Base-by-base conservation (phyloP, 2,113 vertebrate species). In the Excalfactoria chinensis region DNA sequence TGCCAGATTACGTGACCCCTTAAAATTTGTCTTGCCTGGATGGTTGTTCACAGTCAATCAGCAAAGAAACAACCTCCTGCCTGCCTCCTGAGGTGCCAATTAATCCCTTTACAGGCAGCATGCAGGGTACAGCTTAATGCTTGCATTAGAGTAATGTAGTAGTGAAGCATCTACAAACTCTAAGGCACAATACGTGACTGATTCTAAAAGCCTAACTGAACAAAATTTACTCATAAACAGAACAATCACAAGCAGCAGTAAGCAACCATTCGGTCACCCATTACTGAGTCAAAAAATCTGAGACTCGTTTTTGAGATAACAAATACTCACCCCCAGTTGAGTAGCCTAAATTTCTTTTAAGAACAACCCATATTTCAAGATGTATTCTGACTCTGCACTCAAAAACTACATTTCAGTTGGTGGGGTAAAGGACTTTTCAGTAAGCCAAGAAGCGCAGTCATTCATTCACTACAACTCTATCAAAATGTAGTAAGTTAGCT, bases 21-120 rank as follows among this genome's bases (percentile, higher is more conserved):
- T 95, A 86, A 94, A 89, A 91, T 94, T 68, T 93, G 87, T 96
- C 93, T 93, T 95, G 93, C 93, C 87, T 92, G 86, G 64, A 75
- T 93, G 81, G 84, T 85, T 95, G 94, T 94, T 95, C 93, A 86
- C 81, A 93, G 93, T 92, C 92, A 87, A 79, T 95, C 94, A 92
- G 86, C 81, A 87, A 80, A 84, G 88, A 86, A 94, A 85, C 81
- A 90, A 92, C 77, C 84, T 95, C 83, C 93, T 82, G 59, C 77
- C 10, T 3, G 25, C 90, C 77, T 37, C 89, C 49, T 0, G 0
- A 78, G 49, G 81, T 7, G 7, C 40, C 75, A 92, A 51, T 87
- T 96, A 93, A 90, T 75, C 92, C 55, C 71, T 2, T 3, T 35
- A 60, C 23, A 86, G 69, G 66, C 58, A 81, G 22, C 17, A 62